phyloP scores from a whole-genome alignment of 2,888 invertebrate species.

The Cataglyphis rosenhaueri region DNA sequence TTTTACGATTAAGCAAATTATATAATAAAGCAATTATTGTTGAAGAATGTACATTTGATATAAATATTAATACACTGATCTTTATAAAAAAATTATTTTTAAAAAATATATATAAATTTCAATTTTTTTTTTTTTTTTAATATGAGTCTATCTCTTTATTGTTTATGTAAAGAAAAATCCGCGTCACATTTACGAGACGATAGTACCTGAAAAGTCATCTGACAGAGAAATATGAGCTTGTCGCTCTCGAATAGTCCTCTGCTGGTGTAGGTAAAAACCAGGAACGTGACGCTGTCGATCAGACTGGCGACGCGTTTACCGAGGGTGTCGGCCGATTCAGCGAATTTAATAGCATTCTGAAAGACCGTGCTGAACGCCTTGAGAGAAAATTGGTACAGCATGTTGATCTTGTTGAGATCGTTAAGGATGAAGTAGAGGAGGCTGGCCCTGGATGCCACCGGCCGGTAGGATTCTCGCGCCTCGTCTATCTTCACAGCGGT shows the following conservation, averaged over 20 bases:
- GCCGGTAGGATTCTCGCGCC: slow-evolving; percentile 95
- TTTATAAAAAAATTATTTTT: background rate
- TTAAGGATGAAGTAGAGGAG: slow-evolving; percentile 97
- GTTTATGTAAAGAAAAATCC: slow-evolving; percentile 81
- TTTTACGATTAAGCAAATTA: too few species aligned
- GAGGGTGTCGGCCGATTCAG: slow-evolving; percentile 90
- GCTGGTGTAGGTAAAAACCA: slow-evolving; percentile 95
- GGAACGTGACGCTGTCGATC: slow-evolving; percentile 94
- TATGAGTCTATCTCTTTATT: background rate
- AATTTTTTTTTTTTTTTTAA: background rate
- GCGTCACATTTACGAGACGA: slow-evolving; percentile 88
- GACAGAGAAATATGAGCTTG: slow-evolving; percentile 95
- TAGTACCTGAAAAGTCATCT: slow-evolving; percentile 93
- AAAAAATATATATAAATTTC: background rate
- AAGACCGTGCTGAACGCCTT: slow-evolving; percentile 98
- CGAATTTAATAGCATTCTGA: slow-evolving; percentile 92
- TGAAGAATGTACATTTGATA: too few species aligned
- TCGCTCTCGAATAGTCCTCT: slow-evolving; percentile 96
- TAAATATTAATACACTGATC: too few species aligned
- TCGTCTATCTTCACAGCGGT: slow-evolving; percentile 96
- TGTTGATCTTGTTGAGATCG: slow-evolving; percentile 96
- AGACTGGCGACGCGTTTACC: slow-evolving; percentile 91
- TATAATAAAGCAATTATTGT: too few species aligned
- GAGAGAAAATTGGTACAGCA: slow-evolving; percentile 97
- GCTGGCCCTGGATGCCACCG: slow-evolving; percentile 94